Percentiles rank a stretch among this genome's conserved stretches.
phyloP scores from a whole-genome alignment of 2,797 vertebrate genomes.

The Dipus sagitta region DNA sequence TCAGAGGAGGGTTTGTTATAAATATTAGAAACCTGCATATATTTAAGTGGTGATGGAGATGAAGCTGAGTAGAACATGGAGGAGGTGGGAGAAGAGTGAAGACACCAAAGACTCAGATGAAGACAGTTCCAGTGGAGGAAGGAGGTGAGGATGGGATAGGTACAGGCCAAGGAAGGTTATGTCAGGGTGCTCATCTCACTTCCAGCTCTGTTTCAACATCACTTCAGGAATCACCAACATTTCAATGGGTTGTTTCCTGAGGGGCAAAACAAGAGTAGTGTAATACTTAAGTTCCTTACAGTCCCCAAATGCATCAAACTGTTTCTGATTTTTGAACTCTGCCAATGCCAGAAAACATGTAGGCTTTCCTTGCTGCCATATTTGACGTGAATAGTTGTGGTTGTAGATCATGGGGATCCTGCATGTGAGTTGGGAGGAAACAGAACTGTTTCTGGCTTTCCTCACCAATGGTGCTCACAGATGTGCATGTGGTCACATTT shows the following conservation, averaged over 20 bases:
- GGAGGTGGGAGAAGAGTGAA: not conserved
- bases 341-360: not conserved
- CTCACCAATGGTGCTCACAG: not conserved
- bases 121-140: not conserved
- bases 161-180: too few relatives aligned
- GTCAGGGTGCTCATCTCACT: rapidly evolving
- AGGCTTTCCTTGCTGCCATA: not conserved
- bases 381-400: not conserved
- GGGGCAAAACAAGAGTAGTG: not conserved
- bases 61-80: not conserved
- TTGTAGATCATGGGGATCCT: not conserved
- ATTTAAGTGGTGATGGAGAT: not conserved
- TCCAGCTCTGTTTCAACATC: not conserved
- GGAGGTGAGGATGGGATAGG: not conserved
- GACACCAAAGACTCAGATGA: not conserved
- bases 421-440: not conserved
- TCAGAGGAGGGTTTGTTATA: not conserved
- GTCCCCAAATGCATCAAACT: not conserved
- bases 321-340: not conserved
- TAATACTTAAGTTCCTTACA: not conserved
- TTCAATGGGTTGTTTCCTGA: not conserved
- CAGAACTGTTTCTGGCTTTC: not conserved
- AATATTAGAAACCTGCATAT: not conserved
- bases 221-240: not conserved
- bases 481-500: too few relatives aligned